Percentiles rank a stretch among this genome's conserved stretches.
These are phyloP conservation scores for Onychostruthus taczanowskii DNA, from an alignment of 2,113 vertebrate genomes.

Conservation along the genomic window DNA sequence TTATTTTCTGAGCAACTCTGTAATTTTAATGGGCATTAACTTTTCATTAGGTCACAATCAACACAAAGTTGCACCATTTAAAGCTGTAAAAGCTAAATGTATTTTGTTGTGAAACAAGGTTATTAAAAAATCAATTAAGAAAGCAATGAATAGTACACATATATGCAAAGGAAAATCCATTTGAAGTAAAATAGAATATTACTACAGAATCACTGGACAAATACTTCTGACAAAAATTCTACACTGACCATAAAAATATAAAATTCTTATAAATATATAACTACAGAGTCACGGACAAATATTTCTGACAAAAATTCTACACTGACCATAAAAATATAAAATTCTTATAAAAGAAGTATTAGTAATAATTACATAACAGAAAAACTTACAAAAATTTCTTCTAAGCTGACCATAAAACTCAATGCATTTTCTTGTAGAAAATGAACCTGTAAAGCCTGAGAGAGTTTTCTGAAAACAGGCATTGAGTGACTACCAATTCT, in stretches of 20 bases:
- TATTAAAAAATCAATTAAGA: not conserved
- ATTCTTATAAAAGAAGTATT: not conserved
- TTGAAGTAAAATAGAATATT: not conserved
- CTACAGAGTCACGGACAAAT: not conserved
- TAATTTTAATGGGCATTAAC: not conserved
- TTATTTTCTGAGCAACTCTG: not conserved
- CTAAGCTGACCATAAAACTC: not conserved
- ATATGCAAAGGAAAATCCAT: not conserved
- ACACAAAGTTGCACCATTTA: not conserved
- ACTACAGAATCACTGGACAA: not conserved
- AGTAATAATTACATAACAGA: not conserved
- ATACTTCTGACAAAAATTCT: not conserved
- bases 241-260: not conserved
- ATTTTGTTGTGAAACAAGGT: not conserved
- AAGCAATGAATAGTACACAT: not conserved
- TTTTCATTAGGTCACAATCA: not conserved
- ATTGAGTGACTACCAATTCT: not conserved
- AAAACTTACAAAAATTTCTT: not conserved
- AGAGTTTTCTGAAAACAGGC: not conserved
- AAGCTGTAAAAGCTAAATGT: not conserved
- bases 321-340: not conserved
- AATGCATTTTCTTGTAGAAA: not conserved
- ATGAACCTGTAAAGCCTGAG: not conserved
- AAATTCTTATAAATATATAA: no score
- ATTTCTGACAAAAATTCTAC: not conserved